Conservation (phyloP, 2,113 vertebrate species). For the Hyperopisus bebe region DNA sequence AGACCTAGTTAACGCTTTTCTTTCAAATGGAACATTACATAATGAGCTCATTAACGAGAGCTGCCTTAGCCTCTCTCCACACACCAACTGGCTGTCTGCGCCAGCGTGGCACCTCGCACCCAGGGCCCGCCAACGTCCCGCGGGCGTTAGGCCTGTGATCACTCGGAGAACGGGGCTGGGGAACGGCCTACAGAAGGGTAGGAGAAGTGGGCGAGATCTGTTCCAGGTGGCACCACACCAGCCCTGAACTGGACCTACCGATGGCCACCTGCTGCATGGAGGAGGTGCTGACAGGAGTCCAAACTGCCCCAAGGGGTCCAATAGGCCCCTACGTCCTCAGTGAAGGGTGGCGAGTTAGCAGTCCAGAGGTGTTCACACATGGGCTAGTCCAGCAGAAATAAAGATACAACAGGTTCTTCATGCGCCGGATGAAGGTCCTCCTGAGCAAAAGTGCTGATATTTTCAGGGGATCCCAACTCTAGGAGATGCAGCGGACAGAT, state of each 20-base stretch:
- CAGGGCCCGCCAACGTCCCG: neutral
- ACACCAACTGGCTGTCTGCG: neutral
- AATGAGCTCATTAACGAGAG: conserved; percentile 11
- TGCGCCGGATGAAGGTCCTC: neutral
- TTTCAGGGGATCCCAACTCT: neutral
- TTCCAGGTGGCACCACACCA: neutral
- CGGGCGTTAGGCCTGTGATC: neutral
- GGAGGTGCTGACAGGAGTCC: neutral
- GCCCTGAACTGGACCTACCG: neutral
- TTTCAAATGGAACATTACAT: conserved; percentile 13
- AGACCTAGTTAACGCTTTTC: conserved; percentile 22
- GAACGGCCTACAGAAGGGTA: neutral
- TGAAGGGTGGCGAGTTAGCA: neutral
- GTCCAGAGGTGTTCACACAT: neutral
- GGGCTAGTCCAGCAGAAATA: neutral
- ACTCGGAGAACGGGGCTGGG: neutral
- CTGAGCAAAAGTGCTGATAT: neutral
- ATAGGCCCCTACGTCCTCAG: neutral
- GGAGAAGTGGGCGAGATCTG: neutral
- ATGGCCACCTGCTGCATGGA: neutral
- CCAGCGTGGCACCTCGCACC: neutral
- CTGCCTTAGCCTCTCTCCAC: neutral
- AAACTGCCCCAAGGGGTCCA: neutral
- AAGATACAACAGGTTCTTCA: neutral
- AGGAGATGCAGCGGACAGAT: neutral